Percentiles rank a stretch among this genome's conserved stretches.
Conservation (phyloP, 2,888 invertebrate species). For the Pedicia rivosa region DNA sequence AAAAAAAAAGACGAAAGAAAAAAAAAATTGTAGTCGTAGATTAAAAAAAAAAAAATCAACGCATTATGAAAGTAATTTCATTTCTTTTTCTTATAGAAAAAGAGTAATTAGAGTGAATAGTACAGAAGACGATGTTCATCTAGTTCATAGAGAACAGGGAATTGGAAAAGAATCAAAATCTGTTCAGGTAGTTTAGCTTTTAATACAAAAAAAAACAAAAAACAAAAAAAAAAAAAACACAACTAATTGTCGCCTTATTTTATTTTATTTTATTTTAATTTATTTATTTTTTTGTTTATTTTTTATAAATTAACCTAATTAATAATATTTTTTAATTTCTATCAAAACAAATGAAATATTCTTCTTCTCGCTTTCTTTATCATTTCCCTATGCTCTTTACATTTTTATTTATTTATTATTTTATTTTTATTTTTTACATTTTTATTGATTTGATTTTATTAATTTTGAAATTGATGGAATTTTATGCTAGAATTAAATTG, state of each 20-base stretch:
- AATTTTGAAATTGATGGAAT: not conserved
- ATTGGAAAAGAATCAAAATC: conserved; percentile 56
- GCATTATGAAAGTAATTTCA: too few relatives aligned
- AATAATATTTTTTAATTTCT: not conserved
- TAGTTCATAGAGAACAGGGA: conserved; percentile 56
- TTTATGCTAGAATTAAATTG: not conserved
- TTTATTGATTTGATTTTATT: not conserved
- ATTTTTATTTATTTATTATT: too few relatives aligned
- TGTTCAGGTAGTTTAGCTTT: conserved; percentile 42
- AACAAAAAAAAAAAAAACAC: not conserved
- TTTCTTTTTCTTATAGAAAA: conserved; percentile 40
- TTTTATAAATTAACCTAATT: conserved; percentile 1
- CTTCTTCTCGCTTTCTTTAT: not conserved
- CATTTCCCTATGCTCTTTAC: too few relatives aligned
- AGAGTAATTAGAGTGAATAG: conserved; percentile 58
- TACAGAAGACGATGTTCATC: conserved; percentile 57
- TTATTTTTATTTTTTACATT: not conserved
- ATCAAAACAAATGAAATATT: too few relatives aligned
- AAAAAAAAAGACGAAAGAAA: too few relatives aligned
- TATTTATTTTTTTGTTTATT: conserved; percentile 8
- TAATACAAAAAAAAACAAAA: not conserved
- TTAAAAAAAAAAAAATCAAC: too few relatives aligned
- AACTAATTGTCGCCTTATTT: not conserved
- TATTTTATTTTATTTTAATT: conserved; percentile 9
- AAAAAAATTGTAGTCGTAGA: too few relatives aligned